A percentile compares a stretch with the other conserved stretches of the same genome.
These are phyloP conservation scores for Oxystoma pomonae DNA, from an alignment of 2,888 invertebrate species.

Conservation along the genomic window DNA sequence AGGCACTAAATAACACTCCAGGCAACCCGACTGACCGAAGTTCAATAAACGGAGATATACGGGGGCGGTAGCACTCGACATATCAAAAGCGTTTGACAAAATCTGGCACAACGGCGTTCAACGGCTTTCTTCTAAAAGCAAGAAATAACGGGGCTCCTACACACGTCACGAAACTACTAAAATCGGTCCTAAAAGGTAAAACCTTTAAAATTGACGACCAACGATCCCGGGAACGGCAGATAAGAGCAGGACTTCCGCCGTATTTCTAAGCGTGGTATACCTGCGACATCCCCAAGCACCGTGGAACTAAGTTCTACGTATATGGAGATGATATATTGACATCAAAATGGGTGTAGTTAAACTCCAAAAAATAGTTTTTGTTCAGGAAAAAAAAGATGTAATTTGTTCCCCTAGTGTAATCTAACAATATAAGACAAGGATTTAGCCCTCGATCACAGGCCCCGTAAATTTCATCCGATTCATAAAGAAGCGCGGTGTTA, in stretches of 20 bases:
- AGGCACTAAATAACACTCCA: constrained; percentile 10
- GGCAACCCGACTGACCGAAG: background rate
- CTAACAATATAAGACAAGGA: too few relatives aligned
- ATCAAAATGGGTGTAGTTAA: too few relatives aligned
- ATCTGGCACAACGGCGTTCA: background rate
- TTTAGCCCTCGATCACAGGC: too few relatives aligned
- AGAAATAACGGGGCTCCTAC: background rate
- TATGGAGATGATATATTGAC: background rate
- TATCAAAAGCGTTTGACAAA: constrained; percentile 2
- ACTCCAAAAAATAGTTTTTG: too few relatives aligned
- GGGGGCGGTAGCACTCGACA: background rate
- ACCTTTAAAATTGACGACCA: background rate
- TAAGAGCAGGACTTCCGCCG: background rate
- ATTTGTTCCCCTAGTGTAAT: too few relatives aligned
- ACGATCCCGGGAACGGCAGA: background rate
- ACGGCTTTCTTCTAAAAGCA: background rate
- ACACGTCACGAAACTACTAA: background rate
- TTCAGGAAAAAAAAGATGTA: too few relatives aligned
- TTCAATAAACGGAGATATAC: constrained; percentile 1
- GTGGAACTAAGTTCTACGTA: background rate
- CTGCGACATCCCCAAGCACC: background rate
- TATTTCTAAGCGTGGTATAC: background rate
- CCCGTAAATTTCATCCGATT: too few relatives aligned
- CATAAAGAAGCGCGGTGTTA: too few relatives aligned
- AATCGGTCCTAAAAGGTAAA: background rate